Percentiles rank a stretch among this genome's conserved stretches.
Conservation (phyloP, 2,888 invertebrate genomes). For the Temnothorax ravouxi region DNA sequence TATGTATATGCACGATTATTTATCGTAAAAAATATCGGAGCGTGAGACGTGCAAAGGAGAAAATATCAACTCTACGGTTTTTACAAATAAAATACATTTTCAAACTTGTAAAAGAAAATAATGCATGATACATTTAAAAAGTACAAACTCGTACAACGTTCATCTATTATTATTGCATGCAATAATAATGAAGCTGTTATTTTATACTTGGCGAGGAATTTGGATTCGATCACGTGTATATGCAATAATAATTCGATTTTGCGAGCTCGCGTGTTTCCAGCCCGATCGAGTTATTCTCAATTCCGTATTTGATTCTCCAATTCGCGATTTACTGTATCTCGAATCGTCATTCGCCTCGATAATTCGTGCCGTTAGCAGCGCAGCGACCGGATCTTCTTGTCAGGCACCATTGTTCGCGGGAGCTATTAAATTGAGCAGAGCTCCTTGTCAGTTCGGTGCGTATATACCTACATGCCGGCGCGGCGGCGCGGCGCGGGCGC, state of each 20-base stretch:
- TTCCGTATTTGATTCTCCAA: slow-evolving; percentile 10
- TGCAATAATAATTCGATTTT: not conserved
- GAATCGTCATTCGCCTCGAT: slow-evolving; percentile 33
- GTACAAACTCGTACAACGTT: not conserved
- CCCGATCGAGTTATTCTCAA: slow-evolving; percentile 11
- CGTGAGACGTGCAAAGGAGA: not conserved
- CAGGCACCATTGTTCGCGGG: slow-evolving; percentile 31
- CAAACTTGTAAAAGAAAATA: not conserved
- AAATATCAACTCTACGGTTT: not conserved
- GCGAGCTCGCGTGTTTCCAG: not conserved
- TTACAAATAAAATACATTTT: not conserved
- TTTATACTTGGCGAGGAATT: not conserved
- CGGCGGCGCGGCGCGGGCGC: too few species aligned
- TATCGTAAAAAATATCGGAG: slow-evolving; percentile 17
- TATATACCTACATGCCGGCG: slow-evolving; percentile 13
- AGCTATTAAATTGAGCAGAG: slow-evolving; percentile 49
- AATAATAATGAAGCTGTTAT: not conserved
- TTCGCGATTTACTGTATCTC: slow-evolving; percentile 38
- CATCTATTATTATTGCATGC: not conserved
- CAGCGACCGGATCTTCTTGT: slow-evolving; percentile 43
- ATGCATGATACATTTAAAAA: not conserved
- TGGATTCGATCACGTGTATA: not conserved
- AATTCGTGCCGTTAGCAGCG: slow-evolving; percentile 21
- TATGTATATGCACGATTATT: not conserved
- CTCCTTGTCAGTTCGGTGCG: slow-evolving; percentile 36